phyloP scores from a whole-genome alignment of 1,140 invertebrate genomes.

The Pseudomyrmex concolor region DNA sequence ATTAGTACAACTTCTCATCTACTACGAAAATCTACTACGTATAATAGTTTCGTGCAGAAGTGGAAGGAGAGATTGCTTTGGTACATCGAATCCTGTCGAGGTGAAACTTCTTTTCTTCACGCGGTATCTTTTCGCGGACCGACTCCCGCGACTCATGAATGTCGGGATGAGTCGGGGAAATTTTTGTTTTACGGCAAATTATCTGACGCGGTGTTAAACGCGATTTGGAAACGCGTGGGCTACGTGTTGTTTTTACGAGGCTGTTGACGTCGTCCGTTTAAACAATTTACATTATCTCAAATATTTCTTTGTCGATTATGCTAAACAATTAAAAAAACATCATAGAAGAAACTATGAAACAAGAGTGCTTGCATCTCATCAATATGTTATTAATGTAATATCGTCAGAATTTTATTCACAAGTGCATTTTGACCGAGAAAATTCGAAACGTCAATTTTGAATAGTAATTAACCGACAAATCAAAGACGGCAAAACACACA shows the following conservation, averaged over 20 bases:
- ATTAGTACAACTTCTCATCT: slow-evolving; percentile 75
- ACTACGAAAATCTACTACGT: slow-evolving; percentile 70
- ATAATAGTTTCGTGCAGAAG: slow-evolving; percentile 75
- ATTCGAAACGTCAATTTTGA: neutral
- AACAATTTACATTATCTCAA: slow-evolving; percentile 15
- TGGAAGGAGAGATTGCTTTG: slow-evolving; percentile 74
- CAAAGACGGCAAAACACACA: slow-evolving; percentile 14
- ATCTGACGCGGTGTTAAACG: slow-evolving; percentile 64
- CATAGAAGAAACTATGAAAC: too few relatives aligned
- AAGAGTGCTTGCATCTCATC: neutral
- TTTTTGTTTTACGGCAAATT: slow-evolving; percentile 32
- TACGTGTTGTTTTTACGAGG: slow-evolving; percentile 14
- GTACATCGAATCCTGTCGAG: slow-evolving; percentile 76
- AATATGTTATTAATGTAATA: too few relatives aligned
- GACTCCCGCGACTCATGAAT: slow-evolving; percentile 14
- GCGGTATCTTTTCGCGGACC: slow-evolving; percentile 27
- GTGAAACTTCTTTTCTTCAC: slow-evolving; percentile 57
- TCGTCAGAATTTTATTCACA: too few relatives aligned
- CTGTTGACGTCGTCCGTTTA: slow-evolving; percentile 6
- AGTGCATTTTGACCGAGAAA: too few relatives aligned
- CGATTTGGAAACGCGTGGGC: slow-evolving; percentile 56
- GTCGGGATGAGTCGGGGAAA: slow-evolving; percentile 23
- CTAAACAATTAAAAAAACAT: neutral
- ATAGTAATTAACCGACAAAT: slow-evolving; percentile 35
- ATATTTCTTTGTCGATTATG: neutral